A percentile compares a stretch with the other conserved stretches of the same genome.
Evolutionary conservation across 2,888 invertebrate genomes (phyloP).

Genomic region (Eupithecia insigniata): DNA sequence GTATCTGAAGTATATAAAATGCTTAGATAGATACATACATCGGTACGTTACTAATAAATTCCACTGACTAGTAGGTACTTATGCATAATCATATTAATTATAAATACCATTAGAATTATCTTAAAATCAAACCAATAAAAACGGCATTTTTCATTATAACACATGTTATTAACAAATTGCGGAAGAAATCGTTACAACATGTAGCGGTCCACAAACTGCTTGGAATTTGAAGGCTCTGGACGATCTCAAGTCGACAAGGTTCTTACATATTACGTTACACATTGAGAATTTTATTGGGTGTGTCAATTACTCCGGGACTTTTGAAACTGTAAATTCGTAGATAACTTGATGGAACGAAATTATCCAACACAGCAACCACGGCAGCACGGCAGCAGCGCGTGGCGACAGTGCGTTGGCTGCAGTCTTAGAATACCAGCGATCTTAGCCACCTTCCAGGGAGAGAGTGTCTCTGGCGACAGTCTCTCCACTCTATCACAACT

Average conservation of each 20-base stretch:
- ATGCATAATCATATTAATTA: background rate
- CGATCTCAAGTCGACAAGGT: constrained; percentile 26
- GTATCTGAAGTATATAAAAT: background rate
- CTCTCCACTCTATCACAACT: too few relatives aligned
- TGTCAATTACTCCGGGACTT: background rate
- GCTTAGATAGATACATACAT: background rate
- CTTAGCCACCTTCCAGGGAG: too few relatives aligned
- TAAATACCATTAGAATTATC: constrained; percentile 10
- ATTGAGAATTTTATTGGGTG: background rate
- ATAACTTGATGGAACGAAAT: too few relatives aligned
- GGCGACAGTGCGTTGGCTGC: too few relatives aligned
- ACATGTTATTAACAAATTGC: too few relatives aligned
- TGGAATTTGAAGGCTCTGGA: constrained; percentile 36
- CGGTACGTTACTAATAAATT: background rate
- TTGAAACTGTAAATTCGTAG: background rate
- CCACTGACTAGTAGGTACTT: background rate
- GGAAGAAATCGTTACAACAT: too few relatives aligned
- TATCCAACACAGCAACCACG: too few relatives aligned
- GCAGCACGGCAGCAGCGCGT: too few relatives aligned
- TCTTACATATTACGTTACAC: background rate
- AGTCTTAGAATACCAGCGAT: too few relatives aligned
- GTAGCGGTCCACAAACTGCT: constrained; percentile 31
- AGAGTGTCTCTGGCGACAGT: too few relatives aligned
- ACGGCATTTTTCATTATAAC: constrained; percentile 11
- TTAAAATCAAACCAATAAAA: constrained; percentile 20